phyloP scores from a whole-genome alignment of 2,797 vertebrate genomes.

The Fistularia commersonii region DNA sequence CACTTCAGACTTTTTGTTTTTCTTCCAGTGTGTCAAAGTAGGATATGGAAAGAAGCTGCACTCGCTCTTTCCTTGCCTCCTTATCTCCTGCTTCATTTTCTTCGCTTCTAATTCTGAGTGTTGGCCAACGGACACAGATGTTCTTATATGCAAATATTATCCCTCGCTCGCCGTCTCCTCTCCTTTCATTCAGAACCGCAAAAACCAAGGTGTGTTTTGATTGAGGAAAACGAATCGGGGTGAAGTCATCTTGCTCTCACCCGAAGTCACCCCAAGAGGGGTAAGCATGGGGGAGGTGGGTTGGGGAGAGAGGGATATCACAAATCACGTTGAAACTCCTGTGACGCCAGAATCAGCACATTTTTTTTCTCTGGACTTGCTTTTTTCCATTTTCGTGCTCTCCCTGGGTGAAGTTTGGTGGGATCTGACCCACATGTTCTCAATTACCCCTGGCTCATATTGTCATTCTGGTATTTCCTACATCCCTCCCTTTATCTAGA shows the following conservation, averaged over 20 bases:
- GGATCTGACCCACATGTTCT: constrained; percentile 76
- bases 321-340: constrained; percentile 44
- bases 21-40: no score
- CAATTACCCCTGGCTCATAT: constrained; percentile 77
- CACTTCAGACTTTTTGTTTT: no score
- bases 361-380: constrained; percentile 30
- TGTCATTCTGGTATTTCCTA: constrained; percentile 81
- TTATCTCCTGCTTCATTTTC: no score
- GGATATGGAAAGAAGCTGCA: no score
- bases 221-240: constrained; percentile 10
- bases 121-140: neutral
- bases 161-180: constrained; percentile 7
- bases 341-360: constrained; percentile 48
- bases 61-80: no score
- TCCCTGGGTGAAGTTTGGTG: constrained; percentile 44
- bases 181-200: constrained; percentile 13
- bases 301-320: constrained; percentile 38
- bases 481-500: constrained; percentile 44
- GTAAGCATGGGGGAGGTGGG: constrained; percentile 22
- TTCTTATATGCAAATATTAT: constrained; percentile 8
- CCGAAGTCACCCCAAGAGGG: constrained; percentile 46
- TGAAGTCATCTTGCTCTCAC: constrained; percentile 49
- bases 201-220: constrained; percentile 1
- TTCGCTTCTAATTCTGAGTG: no score
- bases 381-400: constrained; percentile 20